These are phyloP conservation scores for Aspidapion aeneum DNA, from an alignment of 2,888 invertebrate species.

Conservation along the genomic window DNA sequence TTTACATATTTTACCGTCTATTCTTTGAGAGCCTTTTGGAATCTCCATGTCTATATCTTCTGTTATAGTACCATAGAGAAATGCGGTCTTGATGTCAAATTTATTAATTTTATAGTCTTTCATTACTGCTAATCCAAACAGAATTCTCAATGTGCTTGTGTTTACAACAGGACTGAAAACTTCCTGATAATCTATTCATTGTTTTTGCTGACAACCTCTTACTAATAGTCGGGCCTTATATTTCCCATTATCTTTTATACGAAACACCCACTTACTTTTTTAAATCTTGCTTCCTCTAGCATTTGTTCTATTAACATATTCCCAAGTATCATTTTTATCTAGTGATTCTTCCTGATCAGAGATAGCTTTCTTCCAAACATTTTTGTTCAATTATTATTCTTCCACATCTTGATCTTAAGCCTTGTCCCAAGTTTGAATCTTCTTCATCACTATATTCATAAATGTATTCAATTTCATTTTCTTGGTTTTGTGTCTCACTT, in stretches of 20 bases:
- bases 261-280: conserved; percentile 20
- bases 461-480: not conserved
- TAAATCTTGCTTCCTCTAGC: conserved; percentile 16
- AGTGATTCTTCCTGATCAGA: conserved; percentile 25
- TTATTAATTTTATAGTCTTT: conserved; percentile 12
- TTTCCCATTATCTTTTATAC: conserved; percentile 16
- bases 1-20: conserved; percentile 13
- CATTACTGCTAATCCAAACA: conserved; percentile 17
- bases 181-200: conserved; percentile 17
- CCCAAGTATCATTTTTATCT: conserved; percentile 28
- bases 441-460: not conserved
- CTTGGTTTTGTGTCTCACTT: conserved; percentile 8
- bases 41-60: conserved; percentile 21
- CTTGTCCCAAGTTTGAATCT: not conserved
- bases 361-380: conserved; percentile 27
- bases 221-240: conserved; percentile 23
- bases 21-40: conserved; percentile 18
- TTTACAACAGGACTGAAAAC: conserved; percentile 22
- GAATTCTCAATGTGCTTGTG: conserved; percentile 9
- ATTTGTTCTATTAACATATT: conserved; percentile 21
- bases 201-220: conserved; percentile 15
- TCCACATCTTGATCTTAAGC: conserved; percentile 2
- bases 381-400: not conserved
- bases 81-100: conserved; percentile 26
- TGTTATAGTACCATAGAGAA: conserved; percentile 21